These are phyloP conservation scores for Heliconius charithonia DNA, from an alignment of 2,888 invertebrate species.

Conservation along the genomic window DNA sequence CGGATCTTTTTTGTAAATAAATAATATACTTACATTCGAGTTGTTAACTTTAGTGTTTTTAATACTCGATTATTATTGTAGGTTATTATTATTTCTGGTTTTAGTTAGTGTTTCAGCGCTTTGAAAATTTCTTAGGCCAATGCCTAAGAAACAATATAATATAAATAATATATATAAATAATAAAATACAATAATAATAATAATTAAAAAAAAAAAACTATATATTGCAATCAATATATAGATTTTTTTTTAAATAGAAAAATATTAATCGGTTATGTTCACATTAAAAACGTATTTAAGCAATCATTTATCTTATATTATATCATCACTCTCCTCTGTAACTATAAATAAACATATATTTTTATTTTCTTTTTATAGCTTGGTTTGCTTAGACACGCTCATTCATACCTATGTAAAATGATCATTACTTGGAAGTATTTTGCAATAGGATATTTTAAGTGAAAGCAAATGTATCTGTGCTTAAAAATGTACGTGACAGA, in stretches of 20 bases:
- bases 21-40: neutral
- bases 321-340: neutral
- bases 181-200: no score
- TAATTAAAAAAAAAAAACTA: no score
- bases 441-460: slow-evolving; percentile 51
- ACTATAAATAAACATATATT: neutral
- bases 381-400: neutral
- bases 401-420: neutral
- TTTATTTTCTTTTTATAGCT: neutral
- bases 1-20: slow-evolving; percentile 16
- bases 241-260: no score
- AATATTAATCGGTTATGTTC: no score
- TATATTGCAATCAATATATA: no score
- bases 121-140: neutral
- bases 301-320: no score
- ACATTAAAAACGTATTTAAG: no score
- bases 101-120: no score
- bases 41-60: neutral
- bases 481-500: slow-evolving; percentile 36
- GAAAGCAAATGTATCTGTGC: slow-evolving; percentile 43
- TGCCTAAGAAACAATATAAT: no score
- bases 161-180: no score
- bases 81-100: no score
- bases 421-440: slow-evolving; percentile 9
- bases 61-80: no score